Evolutionary conservation across 2,113 vertebrate species (phyloP).

Genomic region (Ophthalmolycus amberensis): DNA sequence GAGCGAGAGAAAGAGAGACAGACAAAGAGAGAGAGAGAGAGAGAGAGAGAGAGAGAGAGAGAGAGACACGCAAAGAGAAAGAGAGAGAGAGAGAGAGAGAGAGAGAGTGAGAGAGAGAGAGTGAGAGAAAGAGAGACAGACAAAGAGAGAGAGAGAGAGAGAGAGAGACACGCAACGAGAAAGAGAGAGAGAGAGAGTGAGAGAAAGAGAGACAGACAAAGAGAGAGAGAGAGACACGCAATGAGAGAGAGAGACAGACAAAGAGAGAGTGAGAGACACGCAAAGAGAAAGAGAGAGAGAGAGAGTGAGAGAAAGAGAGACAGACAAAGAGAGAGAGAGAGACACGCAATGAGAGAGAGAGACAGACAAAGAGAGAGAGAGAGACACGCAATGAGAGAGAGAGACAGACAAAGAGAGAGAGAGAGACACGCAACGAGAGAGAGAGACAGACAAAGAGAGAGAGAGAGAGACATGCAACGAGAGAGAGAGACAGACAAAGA

Average conservation of each 20-base stretch:
- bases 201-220: constrained; percentile 4
- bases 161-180: too few species aligned
- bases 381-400: neutral
- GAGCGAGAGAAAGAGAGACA: constrained; percentile 7
- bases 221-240: neutral
- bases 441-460: too few species aligned
- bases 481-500: too few species aligned
- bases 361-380: neutral
- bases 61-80: neutral
- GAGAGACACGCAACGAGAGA: neutral
- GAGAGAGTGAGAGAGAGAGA: too few species aligned
- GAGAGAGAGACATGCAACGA: too few species aligned
- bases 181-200: neutral
- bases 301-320: constrained; percentile 2
- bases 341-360: neutral
- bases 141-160: too few species aligned
- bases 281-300: constrained; percentile 1
- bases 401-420: neutral
- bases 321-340: neutral
- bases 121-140: too few species aligned
- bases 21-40: neutral
- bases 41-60: neutral
- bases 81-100: too few species aligned
- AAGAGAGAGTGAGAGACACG: neutral
- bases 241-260: too few species aligned